These are phyloP conservation scores for Sisyra nigra DNA, from an alignment of 2,888 invertebrate genomes.

Conservation along the genomic window DNA sequence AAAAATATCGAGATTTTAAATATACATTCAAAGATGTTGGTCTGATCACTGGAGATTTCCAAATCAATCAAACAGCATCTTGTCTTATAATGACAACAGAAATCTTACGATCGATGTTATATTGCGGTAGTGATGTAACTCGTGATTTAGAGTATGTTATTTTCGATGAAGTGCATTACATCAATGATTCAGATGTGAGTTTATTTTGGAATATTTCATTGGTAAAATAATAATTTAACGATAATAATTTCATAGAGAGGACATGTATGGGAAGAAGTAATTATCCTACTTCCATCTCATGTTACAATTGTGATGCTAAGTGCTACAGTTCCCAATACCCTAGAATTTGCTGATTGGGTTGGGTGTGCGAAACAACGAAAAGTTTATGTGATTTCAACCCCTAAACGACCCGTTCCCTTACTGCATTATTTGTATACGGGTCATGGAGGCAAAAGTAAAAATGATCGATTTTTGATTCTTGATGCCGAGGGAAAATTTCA, in stretches of 20 bases:
- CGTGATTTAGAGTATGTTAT: slow-evolving; percentile 96
- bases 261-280: slow-evolving; percentile 98
- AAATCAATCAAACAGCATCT: slow-evolving; percentile 82
- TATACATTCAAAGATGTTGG: slow-evolving; percentile 85
- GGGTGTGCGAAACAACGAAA: slow-evolving; percentile 74
- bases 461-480: slow-evolving; percentile 64
- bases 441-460: slow-evolving; percentile 52
- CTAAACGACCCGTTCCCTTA: slow-evolving; percentile 86
- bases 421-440: slow-evolving; percentile 88
- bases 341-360: slow-evolving; percentile 92
- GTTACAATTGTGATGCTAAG: slow-evolving; percentile 94
- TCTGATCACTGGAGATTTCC: slow-evolving; percentile 86
- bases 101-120: slow-evolving; percentile 92
- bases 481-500: slow-evolving; percentile 62
- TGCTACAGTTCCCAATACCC: slow-evolving; percentile 94
- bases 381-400: slow-evolving; percentile 85
- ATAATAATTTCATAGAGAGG: slow-evolving; percentile 47
- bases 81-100: slow-evolving; percentile 99
- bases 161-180: slow-evolving; percentile 98
- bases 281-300: slow-evolving; percentile 87
- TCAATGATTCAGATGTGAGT: slow-evolving; percentile 81
- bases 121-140: slow-evolving; percentile 85
- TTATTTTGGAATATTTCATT: slow-evolving; percentile 4
- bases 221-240: background rate
- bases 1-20: slow-evolving; percentile 96